Conservation (phyloP, 1,140 invertebrate genomes). For the Aradophagus sp. region DNA sequence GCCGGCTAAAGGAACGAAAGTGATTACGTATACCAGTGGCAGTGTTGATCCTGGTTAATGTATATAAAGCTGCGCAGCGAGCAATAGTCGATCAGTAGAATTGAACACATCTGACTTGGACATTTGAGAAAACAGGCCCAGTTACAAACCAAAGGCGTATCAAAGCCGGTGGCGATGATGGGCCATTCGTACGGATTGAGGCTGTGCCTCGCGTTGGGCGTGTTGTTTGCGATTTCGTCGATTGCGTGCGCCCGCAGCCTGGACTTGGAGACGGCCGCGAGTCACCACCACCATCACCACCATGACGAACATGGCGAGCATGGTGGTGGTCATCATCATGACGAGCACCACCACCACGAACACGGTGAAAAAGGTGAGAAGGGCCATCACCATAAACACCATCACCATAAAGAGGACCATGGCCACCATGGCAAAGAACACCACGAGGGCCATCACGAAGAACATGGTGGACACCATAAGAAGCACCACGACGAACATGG, state of each 20-base stretch:
- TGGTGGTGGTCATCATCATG: constrained; percentile 80
- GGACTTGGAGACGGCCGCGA: constrained; percentile 54
- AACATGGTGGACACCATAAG: constrained; percentile 59
- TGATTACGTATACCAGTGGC: constrained; percentile 52
- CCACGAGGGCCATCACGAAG: constrained; percentile 72
- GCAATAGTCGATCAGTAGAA: constrained; percentile 6
- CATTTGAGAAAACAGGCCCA: no score
- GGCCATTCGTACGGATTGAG: constrained; percentile 27
- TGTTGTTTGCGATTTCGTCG: constrained; percentile 27
- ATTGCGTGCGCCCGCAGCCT: constrained; percentile 24
- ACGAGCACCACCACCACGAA: constrained; percentile 78
- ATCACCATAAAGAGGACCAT: constrained; percentile 80
- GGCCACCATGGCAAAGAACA: constrained; percentile 83
- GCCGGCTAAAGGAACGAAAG: constrained; percentile 56
- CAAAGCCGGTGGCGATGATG: constrained; percentile 36
- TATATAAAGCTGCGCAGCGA: constrained; percentile 55
- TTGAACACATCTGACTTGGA: constrained; percentile 4
- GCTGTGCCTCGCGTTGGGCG: constrained; percentile 48
- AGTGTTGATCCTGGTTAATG: constrained; percentile 23
- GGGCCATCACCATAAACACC: constrained; percentile 80
- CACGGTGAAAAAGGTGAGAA: constrained; percentile 82
- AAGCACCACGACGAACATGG: constrained; percentile 60
- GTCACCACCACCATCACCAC: constrained; percentile 48
- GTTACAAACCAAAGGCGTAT: no score
- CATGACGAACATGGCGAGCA: constrained; percentile 57